Base-by-base conservation (phyloP, 1,140 invertebrate species). In the Bombus haemorrhoidalis region DNA sequence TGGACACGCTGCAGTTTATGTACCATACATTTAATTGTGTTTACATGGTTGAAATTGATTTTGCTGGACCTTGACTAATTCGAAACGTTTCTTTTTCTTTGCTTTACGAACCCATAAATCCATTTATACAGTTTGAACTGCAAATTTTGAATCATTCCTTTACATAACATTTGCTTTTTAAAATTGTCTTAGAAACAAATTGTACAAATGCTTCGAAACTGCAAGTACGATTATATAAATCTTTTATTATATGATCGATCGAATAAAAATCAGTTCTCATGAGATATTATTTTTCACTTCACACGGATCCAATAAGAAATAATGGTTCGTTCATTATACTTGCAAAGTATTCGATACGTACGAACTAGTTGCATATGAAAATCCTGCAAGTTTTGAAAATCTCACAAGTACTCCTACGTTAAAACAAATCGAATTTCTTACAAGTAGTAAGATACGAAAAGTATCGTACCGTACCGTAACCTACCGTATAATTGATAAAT, bases 21-120 rank as follows among this genome's bases (percentile, higher is more conserved):
- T 78, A 41, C 75, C 75, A 25, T 41, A 78, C 75, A 41, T 78
- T 78, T 66, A 66, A 28, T 64, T 25, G 10, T 78, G 75, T 78
- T 78, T 78, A 15, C 59, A 18, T 34, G 34, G n/a, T 34, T 22
- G 3, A 75, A 53, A 53, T 75, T 75, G 73, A 34, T 75, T 25
- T 28, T 28, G 32, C n/a, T 3, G 5, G 43, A 43, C 73, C 73
- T 75, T 25, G 43, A 53, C 43, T 25, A 25, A 75, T 34, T 34
- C 39, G 12, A 8, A n/a, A 53, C 47, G 12, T 57, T 53, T 22
- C 15, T 22, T 15, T 39, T 76, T 34, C 25, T 72, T n/a, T 3
- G 2, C 37, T 72, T 43, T 43, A 41, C 15, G 37, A 43, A 41
- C 37, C 10, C 13, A 39, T 43, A 28, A 43, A n/a, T 8, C 12